Base-by-base conservation (phyloP, 2,113 vertebrate genomes). In the Nycticorax nycticorax region DNA sequence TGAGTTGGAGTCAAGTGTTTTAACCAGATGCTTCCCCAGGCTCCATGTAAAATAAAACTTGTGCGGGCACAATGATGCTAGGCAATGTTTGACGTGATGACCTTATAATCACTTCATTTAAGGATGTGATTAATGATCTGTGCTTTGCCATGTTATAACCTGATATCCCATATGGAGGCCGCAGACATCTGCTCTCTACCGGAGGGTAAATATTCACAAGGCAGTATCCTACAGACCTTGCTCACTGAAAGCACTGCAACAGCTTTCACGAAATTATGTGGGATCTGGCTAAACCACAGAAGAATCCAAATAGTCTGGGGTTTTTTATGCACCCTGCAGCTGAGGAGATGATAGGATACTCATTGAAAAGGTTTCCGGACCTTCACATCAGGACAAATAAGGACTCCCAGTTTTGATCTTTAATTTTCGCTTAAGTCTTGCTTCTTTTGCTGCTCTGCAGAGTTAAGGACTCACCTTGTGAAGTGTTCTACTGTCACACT, bases 41-140 rank as follows among this genome's bases (percentile, higher is more conserved):
- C 37, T 74, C 47, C n/a, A 10, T 96, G 95, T 84, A 96, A 96
- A 95, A 96, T 92, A 91, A 97, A 92, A 91, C 93, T 95, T 50
- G 64, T 84, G 72, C 64, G 81, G 79, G 76, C 83, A 92, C 91
- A 60, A 11, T 19, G 83, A 84, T 86, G 91, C 75, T 71, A 92
- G 83, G 94, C n/a, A 80, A 18, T 72, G 68, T 68, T 71, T 95
- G 91, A 95, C 33, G 76, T 77, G 86, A 86, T 96, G 93, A 92
- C 95, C 96, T 96, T 96, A 84, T 26, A 81, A 56, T 35, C 68
- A 37, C 89, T 96, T 84, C 59, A 53, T 85, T 93, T 92, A 74
- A 92, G 93, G 84, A 53, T 87, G 89, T 91, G 89, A 93, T 96
- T 91, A 86, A 92, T 63, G 93, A 59, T n/a, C 86, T 96, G 52